Conservation (phyloP, 2,888 invertebrate species). For the Gastracanthus pulcherrimus region DNA sequence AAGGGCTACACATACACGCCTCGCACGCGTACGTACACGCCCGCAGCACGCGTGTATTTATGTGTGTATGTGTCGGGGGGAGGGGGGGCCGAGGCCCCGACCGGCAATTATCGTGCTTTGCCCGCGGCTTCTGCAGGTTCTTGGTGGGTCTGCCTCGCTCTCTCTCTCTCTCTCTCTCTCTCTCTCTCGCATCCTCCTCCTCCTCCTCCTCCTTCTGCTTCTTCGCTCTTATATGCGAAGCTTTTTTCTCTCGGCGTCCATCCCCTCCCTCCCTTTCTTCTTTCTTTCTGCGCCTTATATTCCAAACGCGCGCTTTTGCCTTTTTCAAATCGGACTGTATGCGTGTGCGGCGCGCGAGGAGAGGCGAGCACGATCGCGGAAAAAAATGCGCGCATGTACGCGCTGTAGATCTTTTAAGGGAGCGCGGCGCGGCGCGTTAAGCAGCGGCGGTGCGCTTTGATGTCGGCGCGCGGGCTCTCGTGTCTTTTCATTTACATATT, state of each 20-base stretch:
- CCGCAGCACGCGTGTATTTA: not conserved
- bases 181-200: constrained; percentile 33
- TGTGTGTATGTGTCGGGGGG: constrained; percentile 28
- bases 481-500: constrained; percentile 44
- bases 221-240: not conserved
- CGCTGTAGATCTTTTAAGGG: constrained; percentile 5
- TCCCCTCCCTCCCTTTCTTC: not conserved
- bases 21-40: not conserved
- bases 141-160: constrained; percentile 55
- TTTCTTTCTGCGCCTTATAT: constrained; percentile 10
- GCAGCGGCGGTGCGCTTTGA: constrained; percentile 1
- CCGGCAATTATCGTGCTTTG: constrained; percentile 71
- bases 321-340: constrained; percentile 43
- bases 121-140: constrained; percentile 67
- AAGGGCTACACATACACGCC: constrained; percentile 13
- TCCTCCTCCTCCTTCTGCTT: not conserved
- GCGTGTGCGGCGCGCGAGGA: not conserved
- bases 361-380: too few species aligned
- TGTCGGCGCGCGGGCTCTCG: not conserved
- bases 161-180: constrained; percentile 29
- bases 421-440: too few species aligned
- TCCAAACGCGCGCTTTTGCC: constrained; percentile 35
- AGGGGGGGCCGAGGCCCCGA: constrained; percentile 69
- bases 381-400: not conserved
- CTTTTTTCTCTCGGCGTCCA: constrained; percentile 5